Base-by-base conservation (phyloP, 2,113 vertebrate genomes). In the Caloenas nicobarica region DNA sequence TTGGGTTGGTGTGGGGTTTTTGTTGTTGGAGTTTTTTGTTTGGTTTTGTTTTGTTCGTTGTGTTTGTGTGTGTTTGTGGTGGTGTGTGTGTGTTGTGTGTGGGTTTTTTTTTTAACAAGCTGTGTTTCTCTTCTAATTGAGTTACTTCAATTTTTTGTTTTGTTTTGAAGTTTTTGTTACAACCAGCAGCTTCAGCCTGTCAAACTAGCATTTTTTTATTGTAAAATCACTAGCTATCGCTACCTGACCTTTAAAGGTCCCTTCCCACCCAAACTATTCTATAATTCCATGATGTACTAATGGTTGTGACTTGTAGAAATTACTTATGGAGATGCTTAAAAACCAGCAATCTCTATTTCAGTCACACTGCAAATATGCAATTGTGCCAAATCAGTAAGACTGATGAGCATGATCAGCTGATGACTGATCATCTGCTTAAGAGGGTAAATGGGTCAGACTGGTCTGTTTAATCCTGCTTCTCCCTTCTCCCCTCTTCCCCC, bases 341-440 rank as follows among this genome's bases (percentile, higher is more conserved):
- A 76, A 4, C 0, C 54, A 78, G 11, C 9, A 65, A 21, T 84
- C 50, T 81, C 33, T 89, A 7, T 88, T 95, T 84, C 25, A 36
- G 60, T 95, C 58, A 61, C 44, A 8, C 22, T 81, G 42, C 79
- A 90, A 76, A 33, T 86, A 62, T 50, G 23, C 95, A 64, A 54
- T 92, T 81, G 83, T 95, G 68, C 95, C 70, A 87, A 88, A 86
- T 94, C 69, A 66, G 72, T 81, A 54, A 91, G 87, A 46, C 82
- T 82, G 71, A 60, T 82, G 61, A 84, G 82, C 68, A 77, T 83
- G 77, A 94, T 84, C 86, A 92, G 91, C 87, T 96, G 86, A 82
- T 91, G 72, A 78, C 72, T 95, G 91, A 93, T 96, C 87, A 90
- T 93, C 94, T 97, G 28, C 85, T 97, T 95, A 96, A 89, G 72